A percentile compares a stretch with the other conserved stretches of the same genome.
Conservation (phyloP, 2,113 vertebrate species). For the Passer domesticus region DNA sequence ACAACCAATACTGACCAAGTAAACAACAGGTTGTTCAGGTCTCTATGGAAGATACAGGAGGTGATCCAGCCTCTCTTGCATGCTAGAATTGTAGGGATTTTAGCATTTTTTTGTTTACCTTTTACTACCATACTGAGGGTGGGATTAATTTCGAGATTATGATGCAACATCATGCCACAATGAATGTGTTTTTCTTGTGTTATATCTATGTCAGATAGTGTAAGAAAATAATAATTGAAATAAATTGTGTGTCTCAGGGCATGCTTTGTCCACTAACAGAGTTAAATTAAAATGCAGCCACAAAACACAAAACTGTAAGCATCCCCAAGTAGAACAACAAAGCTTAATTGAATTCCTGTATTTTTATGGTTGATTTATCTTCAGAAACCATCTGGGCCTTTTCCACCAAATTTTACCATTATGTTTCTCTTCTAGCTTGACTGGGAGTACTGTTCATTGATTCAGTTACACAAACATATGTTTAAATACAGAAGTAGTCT, state of each 20-base stretch:
- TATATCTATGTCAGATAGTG: neutral
- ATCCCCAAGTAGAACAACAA: neutral
- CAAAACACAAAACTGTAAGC: neutral
- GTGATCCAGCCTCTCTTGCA: neutral
- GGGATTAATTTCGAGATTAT: neutral
- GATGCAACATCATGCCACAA: neutral
- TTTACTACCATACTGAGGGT: neutral
- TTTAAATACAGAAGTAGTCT: neutral
- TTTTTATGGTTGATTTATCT: constrained; percentile 1
- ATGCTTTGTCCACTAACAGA: neutral
- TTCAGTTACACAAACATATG: neutral
- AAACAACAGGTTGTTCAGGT: neutral
- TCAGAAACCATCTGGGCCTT: neutral
- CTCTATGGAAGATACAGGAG: neutral
- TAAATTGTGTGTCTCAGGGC: neutral
- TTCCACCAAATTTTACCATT: neutral
- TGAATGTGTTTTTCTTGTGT: neutral
- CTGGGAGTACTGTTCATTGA: neutral
- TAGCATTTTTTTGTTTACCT: neutral
- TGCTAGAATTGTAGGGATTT: neutral
- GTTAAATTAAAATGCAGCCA: neutral
- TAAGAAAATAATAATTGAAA: neutral
- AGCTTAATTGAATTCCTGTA: neutral
- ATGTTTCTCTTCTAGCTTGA: neutral
- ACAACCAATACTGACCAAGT: neutral